Base-by-base conservation (phyloP, 1,140 invertebrate species). In the Megalonaias nervosa region DNA sequence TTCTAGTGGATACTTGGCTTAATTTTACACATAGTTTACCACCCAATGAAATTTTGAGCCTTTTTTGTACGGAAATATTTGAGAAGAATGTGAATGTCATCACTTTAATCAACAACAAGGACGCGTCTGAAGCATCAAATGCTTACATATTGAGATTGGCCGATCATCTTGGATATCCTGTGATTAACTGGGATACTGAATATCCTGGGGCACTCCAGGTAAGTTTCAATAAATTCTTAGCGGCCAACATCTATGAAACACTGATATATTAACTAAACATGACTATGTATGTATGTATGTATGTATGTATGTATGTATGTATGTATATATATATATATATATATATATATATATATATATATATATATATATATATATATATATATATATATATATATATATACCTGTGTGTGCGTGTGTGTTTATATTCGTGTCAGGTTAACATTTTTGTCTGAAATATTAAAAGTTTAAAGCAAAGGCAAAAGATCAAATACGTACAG, bases 131-230 rank as follows among this genome's bases (percentile, higher is more conserved):
- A n/a, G 48, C 76, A 16, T 78, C 76, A 19, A 78, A 78, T 58
- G 74, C 58, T 69, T 78, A 78, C 21, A 78, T 78, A 16, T 48
- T 78, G 14, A 65, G 74, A 38, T 56, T 78, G 26, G 76, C 76
- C 0, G 76, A 74, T 38, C 64, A 78, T 23, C 26, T 78, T 17
- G 76, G 76, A 38, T 78, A 78, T 67, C 76, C 76, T 2, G 76
- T 78, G 13, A 78, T 78, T n/a, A 78, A 67, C 21, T 78, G 76
- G 76, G 76, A 78, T 61, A 65, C 76, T 5, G 57, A 78, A 56
- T 78, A 69, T 59, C 76, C 76, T 15, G 76, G 76, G 17, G 76
- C 76, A 1, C 48, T 78, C 21, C 70, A 78, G 71, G 76, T 78
- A 78, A 59, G 65, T 6, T 0, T 26, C 65, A 21, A 14, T 11